Percentiles rank a stretch among this genome's conserved stretches.
phyloP scores from a whole-genome alignment of 2,113 vertebrate species.

The Indicator maculatus region DNA sequence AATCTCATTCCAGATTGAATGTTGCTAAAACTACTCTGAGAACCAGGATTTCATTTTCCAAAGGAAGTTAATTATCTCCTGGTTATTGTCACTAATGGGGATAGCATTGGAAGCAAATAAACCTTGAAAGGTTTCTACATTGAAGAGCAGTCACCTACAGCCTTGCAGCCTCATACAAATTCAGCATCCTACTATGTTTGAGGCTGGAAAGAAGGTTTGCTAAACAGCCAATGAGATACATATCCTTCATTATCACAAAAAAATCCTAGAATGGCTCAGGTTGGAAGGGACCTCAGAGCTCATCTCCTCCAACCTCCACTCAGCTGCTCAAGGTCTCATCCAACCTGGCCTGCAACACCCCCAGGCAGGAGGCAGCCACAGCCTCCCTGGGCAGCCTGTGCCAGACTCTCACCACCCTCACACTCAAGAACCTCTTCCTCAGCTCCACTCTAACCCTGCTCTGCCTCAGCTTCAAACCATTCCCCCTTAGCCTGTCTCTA shows the following conservation, averaged over 20 bases:
- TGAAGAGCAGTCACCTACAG: neutral
- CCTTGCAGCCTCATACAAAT: neutral
- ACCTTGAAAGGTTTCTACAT: neutral
- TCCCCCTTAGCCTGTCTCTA: too few relatives aligned
- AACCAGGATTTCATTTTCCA: slow-evolving; percentile 56
- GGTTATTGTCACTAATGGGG: neutral
- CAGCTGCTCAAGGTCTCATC: too few relatives aligned
- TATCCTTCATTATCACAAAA: neutral
- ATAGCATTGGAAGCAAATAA: neutral
- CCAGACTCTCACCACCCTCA: too few relatives aligned
- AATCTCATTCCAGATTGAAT: slow-evolving; percentile 49
- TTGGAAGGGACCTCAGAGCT: too few relatives aligned
- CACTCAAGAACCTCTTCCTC: too few relatives aligned
- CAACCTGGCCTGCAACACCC: too few relatives aligned
- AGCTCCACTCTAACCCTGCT: too few relatives aligned
- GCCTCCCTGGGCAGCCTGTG: too few relatives aligned
- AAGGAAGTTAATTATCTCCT: slow-evolving; percentile 54
- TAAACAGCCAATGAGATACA: neutral
- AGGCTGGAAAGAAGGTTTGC: neutral
- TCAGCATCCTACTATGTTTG: neutral
- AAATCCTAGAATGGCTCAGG: too few relatives aligned
- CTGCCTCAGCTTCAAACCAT: too few relatives aligned
- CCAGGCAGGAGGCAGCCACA: too few relatives aligned
- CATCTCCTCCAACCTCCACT: too few relatives aligned
- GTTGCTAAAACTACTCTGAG: slow-evolving; percentile 13